Conservation (phyloP, 2,113 vertebrate species). For the Neolamprologus sp. region DNA sequence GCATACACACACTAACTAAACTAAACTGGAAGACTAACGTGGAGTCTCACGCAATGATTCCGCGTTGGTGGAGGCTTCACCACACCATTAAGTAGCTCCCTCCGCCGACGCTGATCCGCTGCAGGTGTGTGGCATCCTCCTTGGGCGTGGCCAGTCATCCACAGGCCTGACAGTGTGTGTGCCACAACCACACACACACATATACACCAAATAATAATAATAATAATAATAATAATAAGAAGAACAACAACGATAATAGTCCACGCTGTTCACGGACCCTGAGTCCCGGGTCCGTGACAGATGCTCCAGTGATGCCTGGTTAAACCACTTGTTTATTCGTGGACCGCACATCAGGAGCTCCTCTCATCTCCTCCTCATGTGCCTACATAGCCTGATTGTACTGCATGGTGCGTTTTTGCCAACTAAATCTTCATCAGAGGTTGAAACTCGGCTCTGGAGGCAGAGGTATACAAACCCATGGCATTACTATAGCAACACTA, state of each 20-base stretch:
- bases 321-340: neutral
- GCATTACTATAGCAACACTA: neutral
- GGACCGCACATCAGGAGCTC: neutral
- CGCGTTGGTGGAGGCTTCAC: neutral
- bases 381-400: neutral
- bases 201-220: neutral
- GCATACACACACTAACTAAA: neutral
- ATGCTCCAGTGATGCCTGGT: neutral
- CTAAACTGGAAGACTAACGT: neutral
- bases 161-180: neutral
- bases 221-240: accelerated
- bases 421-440: neutral
- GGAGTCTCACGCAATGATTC: neutral
- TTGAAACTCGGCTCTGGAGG: neutral
- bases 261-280: neutral
- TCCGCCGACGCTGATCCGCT: accelerated
- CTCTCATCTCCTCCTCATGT: neutral
- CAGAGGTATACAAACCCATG: neutral
- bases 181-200: neutral
- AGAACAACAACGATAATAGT: accelerated
- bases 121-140: neutral
- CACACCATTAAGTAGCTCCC: neutral
- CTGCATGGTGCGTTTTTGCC: neutral
- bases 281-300: neutral
- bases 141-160: neutral